Evolutionary conservation across 2,797 vertebrate species (phyloP), one percentile per base, ranked within the genome.

Genomic region (Simalia tracyae): DNA sequence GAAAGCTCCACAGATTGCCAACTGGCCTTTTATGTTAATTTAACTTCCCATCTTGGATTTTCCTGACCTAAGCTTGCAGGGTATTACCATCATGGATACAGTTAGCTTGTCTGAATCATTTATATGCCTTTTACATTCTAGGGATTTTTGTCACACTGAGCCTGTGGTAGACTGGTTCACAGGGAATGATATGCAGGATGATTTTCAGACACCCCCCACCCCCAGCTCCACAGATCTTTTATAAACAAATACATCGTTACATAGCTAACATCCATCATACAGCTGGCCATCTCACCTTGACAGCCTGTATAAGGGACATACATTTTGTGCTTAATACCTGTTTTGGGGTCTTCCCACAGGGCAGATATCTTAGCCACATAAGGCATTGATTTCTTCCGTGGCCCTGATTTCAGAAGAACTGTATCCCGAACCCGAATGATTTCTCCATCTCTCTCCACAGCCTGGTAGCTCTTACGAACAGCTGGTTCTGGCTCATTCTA

Each of bases 331-430:
- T 24, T 86, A 31, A 61, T 98, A 99, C 99, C 99, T 98, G 99
- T 98, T 96, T 99, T 99, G 6, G 99, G 99, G 93, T 99, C 99
- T 95, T 99, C 99, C 99, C 99, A 99, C 94, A 99, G 98, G 0
- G 99, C 98, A 0, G 99, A 99, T 95, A 99, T 98, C 97, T 99
- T 99, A 91, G 99, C 99, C 93, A 99, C 99, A 0, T 99, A 99
- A 68, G 99, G 99, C 96, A 99, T 98, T 24, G 99, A 98, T 42
- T 99, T 99, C 98, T 99, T 99, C 89, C 98, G 98, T 15, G 99
- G 98, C 92, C 99, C 99, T 0, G 99, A 99, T 94, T 99, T 99
- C 91, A 99, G 97, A 90, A 99, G 98, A 94, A 99, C 99, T 0
- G 99, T 99, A 95, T 99, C 99, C 92, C 99, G 98, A 93, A 99